These are phyloP conservation scores for Drosophila kokeensis DNA, from an alignment of 2,888 invertebrate genomes.

Conservation along the genomic window DNA sequence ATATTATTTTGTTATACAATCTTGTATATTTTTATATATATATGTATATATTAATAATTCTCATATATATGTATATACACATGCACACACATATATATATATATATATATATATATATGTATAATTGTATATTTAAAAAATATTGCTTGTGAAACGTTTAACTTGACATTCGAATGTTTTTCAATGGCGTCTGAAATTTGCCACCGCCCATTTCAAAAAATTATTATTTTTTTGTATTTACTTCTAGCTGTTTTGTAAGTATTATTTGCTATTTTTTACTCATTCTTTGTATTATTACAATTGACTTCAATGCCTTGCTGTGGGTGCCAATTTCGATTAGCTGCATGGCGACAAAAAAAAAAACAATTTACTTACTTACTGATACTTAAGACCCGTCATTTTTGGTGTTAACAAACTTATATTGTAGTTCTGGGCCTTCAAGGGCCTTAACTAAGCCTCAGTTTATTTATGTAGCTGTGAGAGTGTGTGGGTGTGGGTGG, in stretches of 20 bases:
- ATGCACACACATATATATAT: conserved; percentile 26
- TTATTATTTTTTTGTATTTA: conserved; percentile 22
- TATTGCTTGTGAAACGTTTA: conserved; percentile 79
- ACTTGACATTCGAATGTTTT: conserved; percentile 72
- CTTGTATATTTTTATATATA: conserved; percentile 34
- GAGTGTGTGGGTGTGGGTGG: conserved; percentile 13
- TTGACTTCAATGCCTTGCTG: conserved; percentile 60
- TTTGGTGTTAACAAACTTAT: conserved; percentile 68
- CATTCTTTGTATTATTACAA: conserved; percentile 54
- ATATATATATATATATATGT: conserved; percentile 28
- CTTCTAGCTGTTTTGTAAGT: conserved; percentile 27
- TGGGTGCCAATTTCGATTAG: conserved; percentile 31
- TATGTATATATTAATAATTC: conserved; percentile 14
- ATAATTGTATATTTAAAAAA: conserved; percentile 63
- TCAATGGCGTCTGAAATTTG: conserved; percentile 26
- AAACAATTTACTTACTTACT: conserved; percentile 53
- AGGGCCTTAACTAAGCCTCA: conserved; percentile 41
- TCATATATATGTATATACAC: conserved; percentile 34
- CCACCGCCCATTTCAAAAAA: conserved; percentile 30
- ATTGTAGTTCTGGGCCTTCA: conserved; percentile 29
- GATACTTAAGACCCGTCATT: conserved; percentile 66
- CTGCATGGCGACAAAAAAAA: conserved; percentile 44
- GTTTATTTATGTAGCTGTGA: conserved; percentile 20
- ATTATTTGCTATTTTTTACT: conserved; percentile 17
- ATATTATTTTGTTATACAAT: conserved; percentile 16